Conservation (phyloP, 2,797 vertebrate genomes). For the Distichodus sexfasciatus region DNA sequence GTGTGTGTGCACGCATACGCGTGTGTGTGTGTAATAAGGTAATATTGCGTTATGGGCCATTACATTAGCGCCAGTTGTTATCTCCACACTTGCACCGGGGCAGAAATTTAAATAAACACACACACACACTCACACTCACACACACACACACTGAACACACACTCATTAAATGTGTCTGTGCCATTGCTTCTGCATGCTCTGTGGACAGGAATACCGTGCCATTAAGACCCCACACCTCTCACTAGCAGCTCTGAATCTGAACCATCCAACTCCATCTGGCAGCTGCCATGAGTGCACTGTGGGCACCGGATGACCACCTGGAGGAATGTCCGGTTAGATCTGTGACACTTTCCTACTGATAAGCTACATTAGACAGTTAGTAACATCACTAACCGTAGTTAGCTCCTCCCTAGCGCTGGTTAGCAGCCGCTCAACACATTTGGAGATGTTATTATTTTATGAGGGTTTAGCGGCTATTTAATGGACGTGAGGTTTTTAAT, state of each 20-base stretch:
- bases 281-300: not conserved
- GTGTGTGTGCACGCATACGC: not conserved
- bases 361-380: too few species aligned
- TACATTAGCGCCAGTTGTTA: slow-evolving; percentile 67
- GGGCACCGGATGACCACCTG: too few species aligned
- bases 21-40: slow-evolving; percentile 21
- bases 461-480: too few species aligned
- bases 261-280: not conserved
- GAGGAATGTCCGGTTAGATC: too few species aligned
- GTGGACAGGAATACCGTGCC: slow-evolving; percentile 21
- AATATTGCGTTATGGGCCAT: slow-evolving; percentile 54
- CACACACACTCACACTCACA: not conserved
- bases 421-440: too few species aligned
- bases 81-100: slow-evolving; percentile 54
- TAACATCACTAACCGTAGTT: too few species aligned
- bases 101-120: slow-evolving; percentile 66
- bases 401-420: too few species aligned
- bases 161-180: slow-evolving; percentile 26
- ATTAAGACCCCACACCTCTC: slow-evolving; percentile 16
- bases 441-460: too few species aligned
- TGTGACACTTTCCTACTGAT: too few species aligned
- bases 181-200: not conserved
- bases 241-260: not conserved
- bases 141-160: slow-evolving; percentile 3
- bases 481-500: too few species aligned